These are phyloP conservation scores for Aegithalos caudatus DNA, from an alignment of 2,113 vertebrate genomes.

Conservation along the genomic window DNA sequence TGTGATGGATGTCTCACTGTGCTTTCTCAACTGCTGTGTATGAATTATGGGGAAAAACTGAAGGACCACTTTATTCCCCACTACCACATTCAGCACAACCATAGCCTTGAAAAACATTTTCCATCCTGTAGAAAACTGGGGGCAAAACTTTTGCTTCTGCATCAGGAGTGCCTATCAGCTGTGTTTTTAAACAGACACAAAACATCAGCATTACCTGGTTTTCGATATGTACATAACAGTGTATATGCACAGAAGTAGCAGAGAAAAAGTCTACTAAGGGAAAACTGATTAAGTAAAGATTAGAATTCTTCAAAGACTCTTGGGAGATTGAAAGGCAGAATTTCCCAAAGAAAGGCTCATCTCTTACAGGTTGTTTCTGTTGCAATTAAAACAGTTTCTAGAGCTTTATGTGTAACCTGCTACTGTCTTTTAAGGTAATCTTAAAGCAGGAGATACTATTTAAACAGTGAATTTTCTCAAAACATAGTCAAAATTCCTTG, in stretches of 20 bases:
- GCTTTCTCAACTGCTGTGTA: neutral
- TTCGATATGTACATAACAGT: neutral
- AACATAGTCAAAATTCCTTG: neutral
- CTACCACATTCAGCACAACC: neutral
- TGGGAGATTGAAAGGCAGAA: neutral
- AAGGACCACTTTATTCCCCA: neutral
- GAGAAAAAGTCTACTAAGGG: neutral
- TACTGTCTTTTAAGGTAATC: neutral
- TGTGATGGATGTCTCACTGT: neutral
- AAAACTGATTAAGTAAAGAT: neutral
- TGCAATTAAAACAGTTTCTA: neutral
- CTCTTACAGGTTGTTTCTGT: neutral
- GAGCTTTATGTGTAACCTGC: neutral
- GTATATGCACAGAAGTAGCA: neutral
- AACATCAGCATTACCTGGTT: neutral
- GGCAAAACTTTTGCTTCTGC: neutral
- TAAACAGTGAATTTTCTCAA: neutral
- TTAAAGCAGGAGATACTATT: neutral
- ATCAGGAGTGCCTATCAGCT: neutral
- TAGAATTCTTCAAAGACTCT: neutral
- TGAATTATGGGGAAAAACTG: neutral
- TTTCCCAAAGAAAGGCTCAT: neutral
- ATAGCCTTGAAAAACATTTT: neutral
- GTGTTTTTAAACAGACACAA: neutral
- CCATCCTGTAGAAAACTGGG: neutral